Evolutionary conservation across 2,113 vertebrate species (phyloP), one percentile per base, ranked within the genome.

Genomic region (Clarias batrachus): DNA sequence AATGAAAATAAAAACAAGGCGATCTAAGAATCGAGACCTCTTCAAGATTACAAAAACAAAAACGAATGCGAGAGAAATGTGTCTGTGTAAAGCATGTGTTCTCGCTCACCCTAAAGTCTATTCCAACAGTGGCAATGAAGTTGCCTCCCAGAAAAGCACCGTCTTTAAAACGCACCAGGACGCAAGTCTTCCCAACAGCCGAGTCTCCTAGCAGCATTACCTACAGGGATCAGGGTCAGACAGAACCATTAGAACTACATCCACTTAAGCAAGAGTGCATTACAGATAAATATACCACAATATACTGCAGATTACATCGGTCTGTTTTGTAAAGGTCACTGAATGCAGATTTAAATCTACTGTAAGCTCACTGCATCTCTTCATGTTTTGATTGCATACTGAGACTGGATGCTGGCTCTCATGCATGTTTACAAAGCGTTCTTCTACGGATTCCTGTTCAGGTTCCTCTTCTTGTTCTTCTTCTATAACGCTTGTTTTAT

Each of bases 181-280:
- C 93, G 92, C 98, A 99, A 85, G 97, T 99, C 97, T 99, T 99
- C 91, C 98, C 98, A 93, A 99, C 98, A 11, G 97, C 96, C 0
- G 98, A 99, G 94, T 99, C 98, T 94, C 98, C 98, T 88, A 99
- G 95, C 92, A 99, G 96, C 98, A 99, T 99, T 94, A 99, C 98
- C 98, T 99, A 93, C 56, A 86, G 81, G 80, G 84, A 21, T 87
- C 81, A 85, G 76, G 88, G 90, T 65, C 89, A 84, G 37, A 88
- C 14, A 91, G 33, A 78, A 59, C 62, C 10, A 83, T 90, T 89
- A 87, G 81, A 59, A 59, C 80, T 37, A 33, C 71, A 87, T 57
- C 56, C 37, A 48, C 25, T 70, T 41, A 41, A 41, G 14, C 48
- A 56, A 25, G 14, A 81, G 37, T 52, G 14, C 80, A 85, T 92